These are phyloP conservation scores for Megaceryle torquata DNA, from an alignment of 2,113 vertebrate species.

Conservation along the genomic window DNA sequence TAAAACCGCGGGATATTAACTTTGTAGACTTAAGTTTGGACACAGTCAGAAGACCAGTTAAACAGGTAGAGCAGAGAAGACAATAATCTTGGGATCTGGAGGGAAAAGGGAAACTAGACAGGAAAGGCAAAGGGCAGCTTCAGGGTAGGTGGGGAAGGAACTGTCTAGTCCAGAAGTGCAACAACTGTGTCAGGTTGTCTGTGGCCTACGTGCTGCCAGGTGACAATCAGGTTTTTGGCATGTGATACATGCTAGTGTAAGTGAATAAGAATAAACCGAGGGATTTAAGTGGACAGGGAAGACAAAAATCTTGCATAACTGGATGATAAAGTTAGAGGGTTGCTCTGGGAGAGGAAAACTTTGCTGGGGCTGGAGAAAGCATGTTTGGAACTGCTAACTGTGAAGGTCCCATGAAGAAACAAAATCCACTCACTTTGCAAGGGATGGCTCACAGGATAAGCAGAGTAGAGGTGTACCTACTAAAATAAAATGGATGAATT, in stretches of 20 bases:
- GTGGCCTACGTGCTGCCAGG: background rate
- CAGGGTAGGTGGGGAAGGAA: background rate
- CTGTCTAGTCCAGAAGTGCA: background rate
- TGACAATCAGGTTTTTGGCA: background rate
- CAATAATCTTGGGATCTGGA: background rate
- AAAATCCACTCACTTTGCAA: background rate
- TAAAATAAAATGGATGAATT: background rate
- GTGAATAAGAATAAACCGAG: background rate
- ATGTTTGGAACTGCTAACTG: background rate
- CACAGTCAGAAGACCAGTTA: background rate
- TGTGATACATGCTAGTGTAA: background rate
- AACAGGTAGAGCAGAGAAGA: background rate
- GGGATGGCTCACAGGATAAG: background rate
- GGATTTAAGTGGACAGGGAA: background rate
- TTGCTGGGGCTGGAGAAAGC: background rate
- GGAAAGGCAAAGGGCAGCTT: background rate
- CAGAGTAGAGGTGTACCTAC: background rate
- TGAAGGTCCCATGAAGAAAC: background rate
- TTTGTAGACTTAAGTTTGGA: background rate
- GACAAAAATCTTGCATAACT: background rate
- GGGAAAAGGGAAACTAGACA: background rate
- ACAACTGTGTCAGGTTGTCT: background rate
- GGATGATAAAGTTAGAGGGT: background rate
- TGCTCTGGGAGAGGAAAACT: background rate
- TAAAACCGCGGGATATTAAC: accelerated